Base-by-base conservation (phyloP, 64 coral and sea anemone genomes). In the Actinia equina region DNA sequence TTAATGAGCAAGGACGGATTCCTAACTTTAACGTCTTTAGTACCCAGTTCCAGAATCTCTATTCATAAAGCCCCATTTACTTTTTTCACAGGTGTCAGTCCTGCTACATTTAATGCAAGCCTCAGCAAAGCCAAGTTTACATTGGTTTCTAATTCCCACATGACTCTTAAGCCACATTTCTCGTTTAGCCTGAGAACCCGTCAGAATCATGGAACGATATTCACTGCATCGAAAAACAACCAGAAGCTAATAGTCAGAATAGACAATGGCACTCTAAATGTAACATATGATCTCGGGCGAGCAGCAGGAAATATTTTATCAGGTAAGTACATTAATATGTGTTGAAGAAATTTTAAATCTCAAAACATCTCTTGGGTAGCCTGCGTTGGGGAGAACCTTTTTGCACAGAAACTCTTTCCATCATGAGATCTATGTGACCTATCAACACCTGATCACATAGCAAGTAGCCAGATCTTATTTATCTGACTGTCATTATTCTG, bases 31-130 rank as follows among this genome's bases (percentile, higher is more conserved):
- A 37, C 30, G 30, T 37, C 30, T 37, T 37, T 37, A 37, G 30
- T 37, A 37, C 30, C 30, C 30, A 37, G 30, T 37, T 37, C 4
- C 46, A 49, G 46, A 49, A 49, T 49, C 46, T 49, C 46, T 49
- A 2, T 17, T 65, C 44, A 20, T 11, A 8, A 13, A 86, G 30
- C 11, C 3, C 4, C 14, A 61, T 44, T 56, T 77, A 52, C 30
- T n/a, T 77, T 54, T 69, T 70, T 16, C 46, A 49, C 7, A 92
- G 90, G 90, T 87, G 77, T 92, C 15, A 74, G 80, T 83, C 90
- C 90, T 27, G 59, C 49, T 3, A 87, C 90, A 4, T 77, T 92
- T 2, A 92, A 92, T 83, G 77, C 81, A 22, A 92, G 85, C 51
- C 79, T 53, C 61, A 92, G 77, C 53, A 27, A 80, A 55, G 85